Evolutionary conservation across 2,888 invertebrate genomes (phyloP).

Genomic region (Caenorhabditis wallacei): DNA sequence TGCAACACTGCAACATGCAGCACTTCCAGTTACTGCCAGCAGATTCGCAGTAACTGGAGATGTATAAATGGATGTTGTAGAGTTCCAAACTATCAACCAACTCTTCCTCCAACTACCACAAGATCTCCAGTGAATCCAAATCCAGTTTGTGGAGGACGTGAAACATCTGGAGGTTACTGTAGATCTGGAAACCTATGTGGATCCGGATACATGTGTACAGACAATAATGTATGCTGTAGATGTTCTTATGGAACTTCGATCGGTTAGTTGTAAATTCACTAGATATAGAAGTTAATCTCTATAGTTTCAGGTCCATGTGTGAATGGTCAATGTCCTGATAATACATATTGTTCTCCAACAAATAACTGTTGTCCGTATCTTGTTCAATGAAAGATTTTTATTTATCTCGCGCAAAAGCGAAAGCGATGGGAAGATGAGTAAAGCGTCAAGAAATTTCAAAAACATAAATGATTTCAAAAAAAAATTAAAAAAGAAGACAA

Average conservation of each 20-base stretch:
- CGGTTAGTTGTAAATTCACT: constrained; percentile 38
- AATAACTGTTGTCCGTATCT: constrained; percentile 73
- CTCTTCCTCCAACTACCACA: constrained; percentile 57
- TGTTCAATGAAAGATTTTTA: constrained; percentile 61
- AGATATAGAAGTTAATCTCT: background rate
- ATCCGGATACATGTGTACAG: constrained; percentile 69
- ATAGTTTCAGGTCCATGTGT: constrained; percentile 66
- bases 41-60: constrained; percentile 66
- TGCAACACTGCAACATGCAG: constrained; percentile 61
- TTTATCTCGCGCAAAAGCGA: constrained; percentile 57
- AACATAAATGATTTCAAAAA: constrained; percentile 6
- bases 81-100: constrained; percentile 54
- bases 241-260: constrained; percentile 71
- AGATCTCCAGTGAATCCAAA: constrained; percentile 47
- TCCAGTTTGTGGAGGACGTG: constrained; percentile 71
- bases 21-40: constrained; percentile 66
- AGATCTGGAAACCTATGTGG: constrained; percentile 63
- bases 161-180: constrained; percentile 72
- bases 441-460: constrained; percentile 59
- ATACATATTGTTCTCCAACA: constrained; percentile 67
- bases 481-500: background rate
- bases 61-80: constrained; percentile 69
- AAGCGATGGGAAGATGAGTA: constrained; percentile 49
- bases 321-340: constrained; percentile 69
- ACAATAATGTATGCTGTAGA: constrained; percentile 69